Evolutionary conservation across 2,888 invertebrate species (phyloP).

Genomic region (Epirrhoe tristata): DNA sequence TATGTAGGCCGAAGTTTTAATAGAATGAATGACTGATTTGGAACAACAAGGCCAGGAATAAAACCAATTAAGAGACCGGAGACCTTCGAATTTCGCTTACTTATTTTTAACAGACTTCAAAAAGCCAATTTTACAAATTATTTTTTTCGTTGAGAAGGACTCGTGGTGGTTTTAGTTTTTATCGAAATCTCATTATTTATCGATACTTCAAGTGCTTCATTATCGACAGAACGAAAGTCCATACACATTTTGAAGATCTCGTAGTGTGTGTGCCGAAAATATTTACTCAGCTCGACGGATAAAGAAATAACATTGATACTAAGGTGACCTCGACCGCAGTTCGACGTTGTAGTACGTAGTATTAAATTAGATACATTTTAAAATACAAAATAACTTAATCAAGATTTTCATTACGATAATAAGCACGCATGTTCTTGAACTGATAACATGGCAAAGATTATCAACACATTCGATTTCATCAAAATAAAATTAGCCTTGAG

Average conservation of each 20-base stretch:
- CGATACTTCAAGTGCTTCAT: neutral
- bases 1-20: neutral
- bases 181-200: neutral
- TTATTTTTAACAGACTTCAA: too few relatives aligned
- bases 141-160: too few relatives aligned
- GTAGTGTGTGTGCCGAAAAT: slow-evolving; percentile 2
- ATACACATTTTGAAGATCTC: neutral
- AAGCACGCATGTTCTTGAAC: slow-evolving; percentile 16
- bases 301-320: slow-evolving; percentile 9
- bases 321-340: slow-evolving; percentile 21
- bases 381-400: slow-evolving; percentile 2
- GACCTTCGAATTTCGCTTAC: neutral
- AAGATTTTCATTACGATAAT: slow-evolving; percentile 4
- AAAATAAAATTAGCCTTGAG: slow-evolving; percentile 10
- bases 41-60: neutral
- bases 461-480: neutral
- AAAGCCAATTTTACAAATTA: too few relatives aligned
- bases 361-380: neutral
- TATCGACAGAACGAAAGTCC: neutral
- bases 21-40: neutral
- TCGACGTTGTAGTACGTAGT: slow-evolving; percentile 7
- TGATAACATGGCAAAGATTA: slow-evolving; percentile 20
- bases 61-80: neutral
- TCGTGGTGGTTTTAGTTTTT: neutral
- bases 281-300: slow-evolving; percentile 11